phyloP scores from a whole-genome alignment of 2,113 vertebrate genomes.

The Piliocolobus tephrosceles region DNA sequence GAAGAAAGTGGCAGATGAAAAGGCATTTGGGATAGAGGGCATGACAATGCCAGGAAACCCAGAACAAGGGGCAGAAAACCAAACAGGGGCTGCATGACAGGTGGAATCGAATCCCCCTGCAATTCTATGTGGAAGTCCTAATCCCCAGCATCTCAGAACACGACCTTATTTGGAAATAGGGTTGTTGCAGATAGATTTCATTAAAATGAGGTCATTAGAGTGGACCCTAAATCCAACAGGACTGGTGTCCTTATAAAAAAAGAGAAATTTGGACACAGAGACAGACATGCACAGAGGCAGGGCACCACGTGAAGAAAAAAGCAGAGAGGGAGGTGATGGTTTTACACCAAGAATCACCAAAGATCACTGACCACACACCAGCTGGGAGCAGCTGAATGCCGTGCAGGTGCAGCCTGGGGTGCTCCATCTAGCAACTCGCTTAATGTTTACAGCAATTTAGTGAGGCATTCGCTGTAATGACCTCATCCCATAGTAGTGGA shows the following conservation, averaged over 20 bases:
- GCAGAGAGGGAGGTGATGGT: fast-evolving
- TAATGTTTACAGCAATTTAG: not conserved
- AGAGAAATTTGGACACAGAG: fast-evolving
- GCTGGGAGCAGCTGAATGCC: too few species aligned
- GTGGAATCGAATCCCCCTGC: fast-evolving
- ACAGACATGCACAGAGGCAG: not conserved
- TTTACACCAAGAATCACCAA: fast-evolving
- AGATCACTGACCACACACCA: too few species aligned
- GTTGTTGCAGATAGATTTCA: fast-evolving
- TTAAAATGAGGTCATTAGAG: not conserved
- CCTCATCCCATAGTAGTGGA: not conserved
- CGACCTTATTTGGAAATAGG: not conserved
- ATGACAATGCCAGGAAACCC: not conserved
- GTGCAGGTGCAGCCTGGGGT: fast-evolving
- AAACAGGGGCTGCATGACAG: fast-evolving
- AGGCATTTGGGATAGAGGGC: not conserved
- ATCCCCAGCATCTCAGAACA: fast-evolving
- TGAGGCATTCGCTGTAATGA: fast-evolving
- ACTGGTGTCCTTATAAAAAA: not conserved
- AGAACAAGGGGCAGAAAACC: not conserved
- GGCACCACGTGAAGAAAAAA: fast-evolving
- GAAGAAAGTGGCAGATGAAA: not conserved
- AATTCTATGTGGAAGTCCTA: fast-evolving
- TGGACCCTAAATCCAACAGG: not conserved
- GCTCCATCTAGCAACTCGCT: not conserved